Evolutionary conservation across 2,113 vertebrate species (phyloP), one percentile per base, ranked within the genome.

Genomic region (Pygoscelis adeliae): DNA sequence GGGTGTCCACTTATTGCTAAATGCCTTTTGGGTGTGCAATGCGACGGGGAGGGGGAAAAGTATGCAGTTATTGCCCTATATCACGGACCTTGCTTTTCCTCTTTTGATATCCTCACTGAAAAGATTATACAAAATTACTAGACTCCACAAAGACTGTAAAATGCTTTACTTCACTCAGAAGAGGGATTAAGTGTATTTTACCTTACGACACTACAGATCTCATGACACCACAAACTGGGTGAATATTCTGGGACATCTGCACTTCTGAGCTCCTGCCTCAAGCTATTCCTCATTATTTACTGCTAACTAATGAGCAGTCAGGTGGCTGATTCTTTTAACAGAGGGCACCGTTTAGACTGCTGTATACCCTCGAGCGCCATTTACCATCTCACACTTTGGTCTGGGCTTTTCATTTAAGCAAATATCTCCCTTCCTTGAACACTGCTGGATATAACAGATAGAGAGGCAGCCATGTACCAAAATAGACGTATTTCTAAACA

Each of bases 401-500:
- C 95, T 93, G 94, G 86, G 90, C 93, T 96, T 97, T 97, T 97
- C 93, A 93, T 96, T 94, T 95, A 90, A 91, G 89, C 93, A 95
- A 96, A 95, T 90, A 93, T 97, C 96, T 97, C 70, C 84, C 89
- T 94, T 92, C 92, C 72, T 87, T 85, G 63, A 70, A 76, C 42
- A 15, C 69, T 86, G 93, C 91, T 78, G 62, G 86, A 96, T 94
- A 93, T 89, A 97, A 93, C 93, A 56, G 34, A 94, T 91, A 93
- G 93, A 82, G 95, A 92, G 95, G 91, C 95, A 91, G 91, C 96
- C 73, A 55, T 50, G 69, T 84, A 94, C 78, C 89, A 89, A 96
- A 95, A 92, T 94, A 98, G 97, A 98, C 93, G 4, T 95, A 59
- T 90, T 90, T 87, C 96, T 98, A 98, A 98, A 95, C 87, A 92